A percentile compares a stretch with the other conserved stretches of the same genome.
These are phyloP conservation scores for Homalodisca vitripennis DNA, from an alignment of 1,140 invertebrate species.

Conservation along the genomic window DNA sequence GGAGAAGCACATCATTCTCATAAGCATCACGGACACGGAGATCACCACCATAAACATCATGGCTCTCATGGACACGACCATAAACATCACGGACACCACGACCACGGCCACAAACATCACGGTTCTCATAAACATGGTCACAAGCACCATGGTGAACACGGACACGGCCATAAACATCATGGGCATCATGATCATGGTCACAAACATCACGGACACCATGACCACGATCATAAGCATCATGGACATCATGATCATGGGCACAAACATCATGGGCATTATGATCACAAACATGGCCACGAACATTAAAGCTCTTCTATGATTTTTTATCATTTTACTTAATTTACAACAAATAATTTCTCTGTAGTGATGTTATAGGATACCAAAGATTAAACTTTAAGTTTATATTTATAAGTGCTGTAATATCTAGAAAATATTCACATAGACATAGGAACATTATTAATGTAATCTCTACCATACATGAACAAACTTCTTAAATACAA, in stretches of 20 bases:
- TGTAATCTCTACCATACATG: too few relatives aligned
- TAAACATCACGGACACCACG: neutral
- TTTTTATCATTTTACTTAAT: too few relatives aligned
- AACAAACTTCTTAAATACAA: too few relatives aligned
- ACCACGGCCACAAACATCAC: slow-evolving; percentile 12
- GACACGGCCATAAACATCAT: slow-evolving; percentile 16
- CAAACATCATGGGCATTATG: slow-evolving; percentile 10
- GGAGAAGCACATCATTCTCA: slow-evolving; percentile 1
- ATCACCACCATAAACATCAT: slow-evolving; percentile 11
- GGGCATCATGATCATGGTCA: neutral
- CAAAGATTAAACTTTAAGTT: too few relatives aligned
- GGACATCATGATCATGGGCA: neutral
- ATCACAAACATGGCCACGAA: too few relatives aligned
- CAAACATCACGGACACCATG: slow-evolving; percentile 8
- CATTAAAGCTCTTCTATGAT: too few relatives aligned
- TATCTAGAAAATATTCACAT: too few relatives aligned
- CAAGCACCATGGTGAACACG: slow-evolving; percentile 9
- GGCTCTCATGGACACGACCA: neutral
- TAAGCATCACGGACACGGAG: neutral
- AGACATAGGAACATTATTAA: too few relatives aligned
- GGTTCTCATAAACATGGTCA: slow-evolving; percentile 1
- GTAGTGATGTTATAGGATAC: too few relatives aligned
- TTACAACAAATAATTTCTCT: too few relatives aligned
- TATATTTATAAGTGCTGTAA: too few relatives aligned
- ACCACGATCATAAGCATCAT: slow-evolving; percentile 6